Conservation (phyloP, 2,888 invertebrate species). For the Cantharis nigra region DNA sequence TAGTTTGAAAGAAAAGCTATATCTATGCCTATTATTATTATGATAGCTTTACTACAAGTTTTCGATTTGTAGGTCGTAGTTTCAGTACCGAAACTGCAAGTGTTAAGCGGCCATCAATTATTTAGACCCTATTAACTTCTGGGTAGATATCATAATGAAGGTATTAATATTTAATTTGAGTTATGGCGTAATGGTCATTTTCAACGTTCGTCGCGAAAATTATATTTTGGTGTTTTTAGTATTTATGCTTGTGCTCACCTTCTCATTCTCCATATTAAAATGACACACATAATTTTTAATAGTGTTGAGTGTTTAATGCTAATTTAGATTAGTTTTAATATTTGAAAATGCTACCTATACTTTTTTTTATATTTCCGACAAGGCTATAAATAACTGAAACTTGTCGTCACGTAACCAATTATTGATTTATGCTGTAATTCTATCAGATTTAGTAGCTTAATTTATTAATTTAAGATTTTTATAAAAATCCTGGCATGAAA, state of each 20-base stretch:
- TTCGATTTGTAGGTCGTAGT: conserved; percentile 24
- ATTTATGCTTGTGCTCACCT: neutral
- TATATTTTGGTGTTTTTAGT: conserved; percentile 11
- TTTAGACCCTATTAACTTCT: conserved; percentile 54
- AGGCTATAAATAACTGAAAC: neutral
- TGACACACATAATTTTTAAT: neutral
- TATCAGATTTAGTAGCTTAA: conserved; percentile 9
- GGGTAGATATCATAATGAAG: conserved; percentile 55
- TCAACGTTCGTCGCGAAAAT: conserved; percentile 22
- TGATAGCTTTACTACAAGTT: neutral
- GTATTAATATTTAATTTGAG: conserved; percentile 52
- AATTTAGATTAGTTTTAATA: neutral
- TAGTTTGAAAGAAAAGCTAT: neutral
- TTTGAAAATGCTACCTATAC: neutral
- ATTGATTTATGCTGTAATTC: neutral
- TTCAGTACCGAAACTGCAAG: conserved; percentile 27
- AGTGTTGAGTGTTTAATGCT: neutral
- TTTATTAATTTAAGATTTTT: conserved; percentile 20
- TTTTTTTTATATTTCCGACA: neutral
- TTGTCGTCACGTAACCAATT: neutral
- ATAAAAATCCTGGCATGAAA: conserved; percentile 26
- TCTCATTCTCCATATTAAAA: neutral
- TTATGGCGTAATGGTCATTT: conserved; percentile 39
- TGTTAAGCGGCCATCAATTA: conserved; percentile 50
- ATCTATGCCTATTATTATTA: neutral